Base-by-base conservation (phyloP, 37 sponge, comb jelly and placozoan species). In the Beroe forskalii region DNA sequence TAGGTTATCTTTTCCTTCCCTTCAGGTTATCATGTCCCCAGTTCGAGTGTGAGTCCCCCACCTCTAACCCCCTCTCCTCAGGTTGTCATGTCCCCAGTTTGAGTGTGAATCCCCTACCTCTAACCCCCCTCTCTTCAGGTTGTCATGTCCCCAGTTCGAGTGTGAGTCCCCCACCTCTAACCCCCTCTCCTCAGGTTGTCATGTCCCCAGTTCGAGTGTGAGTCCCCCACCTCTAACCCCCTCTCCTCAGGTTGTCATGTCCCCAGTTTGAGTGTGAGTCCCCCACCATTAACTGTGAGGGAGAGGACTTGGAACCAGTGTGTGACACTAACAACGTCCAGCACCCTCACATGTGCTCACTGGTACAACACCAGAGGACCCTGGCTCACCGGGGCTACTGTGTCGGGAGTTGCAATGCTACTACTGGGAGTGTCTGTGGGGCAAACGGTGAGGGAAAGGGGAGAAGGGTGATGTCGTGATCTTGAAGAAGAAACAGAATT, bases 331-430 rank as follows among this genome's bases (percentile, higher is more conserved):
- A 25, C 72, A 69, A 69, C 17, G 72, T 69, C 17, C 72, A 69
- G 72, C 72, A 69, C 72, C 33, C 72, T 30, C 72, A 69, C 72
- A 69, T 69, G 72, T 69, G 72, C 72, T 69, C 72, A 2, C 72
- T 69, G 33, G 35, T 35, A 25, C 72, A 69, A 33, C 72, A 69
- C 17, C 33, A 32, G 19, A 2, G 55, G 55, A 9, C n/a, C 0
- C 86, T 80, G 55, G 86, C 86, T 22, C 86, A 80, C 55, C 43
- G 60, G 24, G 86, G 86, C 27, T 80, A 80, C 86, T 80, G 86
- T 80, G 43, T 80, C 12, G 86, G 86, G 4, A 80, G 86, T 24
- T 80, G 86, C 41, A 80, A 80, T 37, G 60, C 60, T 80, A 80
- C 86, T 3, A 80, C 60, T 42, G 86, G 86, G 12, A 40, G 38